Evolutionary conservation across 2,797 vertebrate genomes (phyloP).

Genomic region (Falco concolor): DNA sequence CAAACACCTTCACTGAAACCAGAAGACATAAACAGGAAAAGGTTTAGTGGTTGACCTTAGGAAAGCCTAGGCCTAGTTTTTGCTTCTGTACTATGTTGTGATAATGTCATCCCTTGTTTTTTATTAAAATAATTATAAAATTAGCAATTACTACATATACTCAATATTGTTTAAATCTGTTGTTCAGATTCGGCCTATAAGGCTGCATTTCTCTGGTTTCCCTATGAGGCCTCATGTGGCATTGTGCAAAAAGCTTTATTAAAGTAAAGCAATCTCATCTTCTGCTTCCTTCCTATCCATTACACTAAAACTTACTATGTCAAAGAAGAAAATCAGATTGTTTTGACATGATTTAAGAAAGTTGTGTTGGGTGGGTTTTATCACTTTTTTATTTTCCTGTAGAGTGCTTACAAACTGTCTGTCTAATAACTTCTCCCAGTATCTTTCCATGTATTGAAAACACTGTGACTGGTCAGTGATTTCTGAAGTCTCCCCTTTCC

Average conservation of each 20-base stretch:
- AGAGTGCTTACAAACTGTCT: neutral
- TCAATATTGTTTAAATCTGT: neutral
- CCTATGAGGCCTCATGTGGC: neutral
- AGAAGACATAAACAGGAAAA: neutral
- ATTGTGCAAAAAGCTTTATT: neutral
- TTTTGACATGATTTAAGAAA: conserved; percentile 32
- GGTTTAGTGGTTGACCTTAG: neutral
- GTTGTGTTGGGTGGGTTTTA: neutral
- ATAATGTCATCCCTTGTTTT: neutral
- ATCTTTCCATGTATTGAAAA: neutral
- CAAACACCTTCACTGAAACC: neutral
- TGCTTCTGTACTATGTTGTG: neutral
- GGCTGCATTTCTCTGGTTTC: neutral
- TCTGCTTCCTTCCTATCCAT: neutral
- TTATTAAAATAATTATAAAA: too few species aligned
- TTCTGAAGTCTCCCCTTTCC: neutral
- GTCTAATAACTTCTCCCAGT: neutral
- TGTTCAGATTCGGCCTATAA: neutral
- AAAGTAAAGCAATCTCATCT: neutral
- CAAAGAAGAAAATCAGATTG: conserved; percentile 16
- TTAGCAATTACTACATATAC: neutral
- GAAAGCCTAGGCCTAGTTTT: neutral
- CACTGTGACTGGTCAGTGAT: neutral
- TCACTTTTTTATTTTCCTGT: conserved; percentile 21
- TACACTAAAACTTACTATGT: neutral